These are phyloP conservation scores for Tenebrosternarchus preto DNA, from an alignment of 2,113 vertebrate genomes.

Conservation along the genomic window DNA sequence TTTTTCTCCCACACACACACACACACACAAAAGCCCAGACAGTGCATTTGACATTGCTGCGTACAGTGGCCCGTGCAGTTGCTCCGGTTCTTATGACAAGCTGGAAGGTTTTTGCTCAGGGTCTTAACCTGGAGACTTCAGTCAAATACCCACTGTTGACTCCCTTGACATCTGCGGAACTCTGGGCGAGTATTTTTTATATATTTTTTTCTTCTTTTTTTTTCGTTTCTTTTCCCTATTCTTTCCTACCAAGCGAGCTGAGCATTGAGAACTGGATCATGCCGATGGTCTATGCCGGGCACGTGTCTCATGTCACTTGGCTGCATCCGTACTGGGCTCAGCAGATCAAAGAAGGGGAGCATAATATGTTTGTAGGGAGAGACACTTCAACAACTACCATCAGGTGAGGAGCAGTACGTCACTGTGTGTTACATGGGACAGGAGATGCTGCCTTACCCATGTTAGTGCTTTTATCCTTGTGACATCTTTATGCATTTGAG, in stretches of 20 bases:
- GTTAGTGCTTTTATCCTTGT: no score
- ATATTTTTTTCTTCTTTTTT: not conserved
- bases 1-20: no score
- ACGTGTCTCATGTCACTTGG: conserved; percentile 89
- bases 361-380: conserved; percentile 85
- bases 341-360: conserved; percentile 90
- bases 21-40: no score
- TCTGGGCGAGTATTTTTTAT: no score
- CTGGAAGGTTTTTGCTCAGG: not conserved
- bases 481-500: no score
- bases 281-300: conserved; percentile 95
- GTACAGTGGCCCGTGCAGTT: no score
- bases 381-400: conserved; percentile 94
- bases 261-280: conserved; percentile 99
- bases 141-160: not conserved
- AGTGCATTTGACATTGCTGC: no score
- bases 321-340: conserved; percentile 93
- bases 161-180: not conserved
- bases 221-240: conserved; percentile 41
- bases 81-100: no score
- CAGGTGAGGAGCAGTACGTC: conserved; percentile 73
- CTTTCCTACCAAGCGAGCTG: conserved; percentile 78
- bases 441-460: no score
- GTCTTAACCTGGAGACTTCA: not conserved
- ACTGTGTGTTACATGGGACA: no score